These are phyloP conservation scores for Etheostoma spectabile DNA, from an alignment of 2,113 vertebrate genomes.

Conservation along the genomic window DNA sequence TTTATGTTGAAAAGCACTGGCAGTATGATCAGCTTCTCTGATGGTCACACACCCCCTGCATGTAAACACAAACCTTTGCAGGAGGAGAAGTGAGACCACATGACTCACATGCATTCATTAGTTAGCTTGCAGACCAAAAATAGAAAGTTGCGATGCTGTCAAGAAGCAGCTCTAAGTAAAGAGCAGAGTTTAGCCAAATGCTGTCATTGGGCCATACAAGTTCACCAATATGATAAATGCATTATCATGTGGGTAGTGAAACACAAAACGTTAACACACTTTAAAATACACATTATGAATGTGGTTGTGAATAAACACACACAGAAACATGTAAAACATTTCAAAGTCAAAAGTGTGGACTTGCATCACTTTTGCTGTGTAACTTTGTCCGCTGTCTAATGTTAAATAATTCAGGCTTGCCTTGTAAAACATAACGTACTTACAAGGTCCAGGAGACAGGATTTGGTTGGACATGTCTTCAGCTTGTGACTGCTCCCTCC, in stretches of 20 bases:
- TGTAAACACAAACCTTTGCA: conserved; percentile 54
- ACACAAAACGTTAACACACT: background rate
- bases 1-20: conserved; percentile 21
- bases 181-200: conserved; percentile 24
- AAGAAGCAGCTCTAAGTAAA: conserved; percentile 49
- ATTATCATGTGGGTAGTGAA: background rate
- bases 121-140: conserved; percentile 55
- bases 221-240: background rate
- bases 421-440: conserved; percentile 57
- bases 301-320: background rate
- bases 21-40: conserved; percentile 8
- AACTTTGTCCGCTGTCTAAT: background rate
- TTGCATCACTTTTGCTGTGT: background rate
- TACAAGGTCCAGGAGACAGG: conserved; percentile 62
- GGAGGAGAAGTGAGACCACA: conserved; percentile 42
- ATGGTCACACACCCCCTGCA: conserved; percentile 6
- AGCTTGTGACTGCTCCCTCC: conserved; percentile 36
- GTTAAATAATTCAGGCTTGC: conserved; percentile 23
- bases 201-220: background rate
- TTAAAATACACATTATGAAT: background rate
- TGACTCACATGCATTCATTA: conserved; percentile 51
- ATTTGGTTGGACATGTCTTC: conserved; percentile 65
- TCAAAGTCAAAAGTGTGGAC: background rate
- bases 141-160: conserved; percentile 42
- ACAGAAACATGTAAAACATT: background rate